Percentiles rank a stretch among this genome's conserved stretches.
Conservation (phyloP, 2,113 vertebrate genomes). For the Saccopteryx bilineata region DNA sequence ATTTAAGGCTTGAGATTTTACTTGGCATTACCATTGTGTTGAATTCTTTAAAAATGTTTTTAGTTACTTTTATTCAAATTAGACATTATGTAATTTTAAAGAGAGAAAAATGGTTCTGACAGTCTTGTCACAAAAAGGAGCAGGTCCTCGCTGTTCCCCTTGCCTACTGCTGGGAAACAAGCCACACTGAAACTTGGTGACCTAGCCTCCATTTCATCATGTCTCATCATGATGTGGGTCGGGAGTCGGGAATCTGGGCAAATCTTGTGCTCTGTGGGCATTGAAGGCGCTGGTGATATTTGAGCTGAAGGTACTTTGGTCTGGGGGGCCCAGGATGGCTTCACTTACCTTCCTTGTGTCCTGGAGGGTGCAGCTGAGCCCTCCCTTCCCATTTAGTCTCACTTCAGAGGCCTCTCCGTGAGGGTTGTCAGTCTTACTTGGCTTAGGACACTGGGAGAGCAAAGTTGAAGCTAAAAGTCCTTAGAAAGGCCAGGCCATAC, state of each 20-base stretch:
- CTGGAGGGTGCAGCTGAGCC: too few relatives aligned
- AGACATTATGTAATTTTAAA: not conserved
- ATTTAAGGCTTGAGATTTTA: not conserved
- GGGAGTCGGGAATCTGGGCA: not conserved
- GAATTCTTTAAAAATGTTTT: not conserved
- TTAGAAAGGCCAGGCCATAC: not conserved
- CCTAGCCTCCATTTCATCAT: not conserved
- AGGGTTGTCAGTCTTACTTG: rapidly evolving
- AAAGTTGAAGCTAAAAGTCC: not conserved
- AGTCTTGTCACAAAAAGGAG: not conserved
- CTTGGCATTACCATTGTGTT: not conserved
- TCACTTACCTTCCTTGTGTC: not conserved
- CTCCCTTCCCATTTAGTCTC: too few relatives aligned
- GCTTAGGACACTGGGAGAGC: not conserved
- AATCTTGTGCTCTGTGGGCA: not conserved
- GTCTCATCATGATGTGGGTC: not conserved
- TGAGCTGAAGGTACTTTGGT: not conserved
- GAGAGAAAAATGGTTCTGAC: not conserved
- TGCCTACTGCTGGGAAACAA: not conserved
- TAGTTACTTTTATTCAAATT: not conserved
- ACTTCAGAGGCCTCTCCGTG: not conserved
- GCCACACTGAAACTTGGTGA: not conserved
- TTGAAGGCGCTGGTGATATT: not conserved
- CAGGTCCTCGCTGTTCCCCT: not conserved
- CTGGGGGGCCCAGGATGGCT: not conserved